phyloP scores from a whole-genome alignment of 2,113 vertebrate species.

The Cathartes aura region DNA sequence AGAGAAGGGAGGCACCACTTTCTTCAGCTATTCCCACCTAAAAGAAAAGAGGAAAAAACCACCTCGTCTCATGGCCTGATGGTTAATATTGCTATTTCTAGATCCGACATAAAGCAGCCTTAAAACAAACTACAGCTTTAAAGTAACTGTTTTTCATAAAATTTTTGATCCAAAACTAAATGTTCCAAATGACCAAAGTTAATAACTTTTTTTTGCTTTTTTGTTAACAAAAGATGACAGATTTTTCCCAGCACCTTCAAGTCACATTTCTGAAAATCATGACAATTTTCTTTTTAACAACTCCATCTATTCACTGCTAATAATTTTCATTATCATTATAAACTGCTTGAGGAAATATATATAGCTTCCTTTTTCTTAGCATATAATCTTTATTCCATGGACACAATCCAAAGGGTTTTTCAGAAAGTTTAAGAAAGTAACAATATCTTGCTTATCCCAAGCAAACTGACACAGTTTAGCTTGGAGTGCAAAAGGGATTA shows the following conservation, averaged over 20 bases:
- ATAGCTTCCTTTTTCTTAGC: constrained; percentile 44
- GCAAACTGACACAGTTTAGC: not conserved
- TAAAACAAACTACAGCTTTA: constrained; percentile 1
- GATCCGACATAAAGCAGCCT: not conserved
- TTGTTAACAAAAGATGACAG: constrained; percentile 35
- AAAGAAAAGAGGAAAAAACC: not conserved
- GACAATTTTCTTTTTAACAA: constrained; percentile 10
- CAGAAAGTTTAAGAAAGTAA: not conserved
- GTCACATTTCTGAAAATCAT: constrained; percentile 31
- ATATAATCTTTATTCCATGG: constrained; percentile 7
- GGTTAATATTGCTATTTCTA: constrained; percentile 28
- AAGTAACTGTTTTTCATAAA: constrained; percentile 3
- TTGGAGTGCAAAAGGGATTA: not conserved
- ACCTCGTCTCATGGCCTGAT: not conserved
- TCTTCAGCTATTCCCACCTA: constrained; percentile 1
- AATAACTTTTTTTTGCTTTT: not conserved
- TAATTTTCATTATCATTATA: constrained; percentile 4
- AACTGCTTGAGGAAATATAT: not conserved
- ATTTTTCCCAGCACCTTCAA: constrained; percentile 41
- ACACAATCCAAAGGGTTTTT: constrained; percentile 33
- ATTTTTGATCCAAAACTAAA: not conserved
- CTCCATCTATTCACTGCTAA: constrained; percentile 1
- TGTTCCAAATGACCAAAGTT: not conserved
- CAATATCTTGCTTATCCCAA: not conserved
- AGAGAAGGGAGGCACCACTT: constrained; percentile 22